Percentiles rank a stretch among this genome's conserved stretches.
These are phyloP conservation scores for Myotis daubentonii DNA, from an alignment of 2,797 vertebrate species.

Conservation along the genomic window DNA sequence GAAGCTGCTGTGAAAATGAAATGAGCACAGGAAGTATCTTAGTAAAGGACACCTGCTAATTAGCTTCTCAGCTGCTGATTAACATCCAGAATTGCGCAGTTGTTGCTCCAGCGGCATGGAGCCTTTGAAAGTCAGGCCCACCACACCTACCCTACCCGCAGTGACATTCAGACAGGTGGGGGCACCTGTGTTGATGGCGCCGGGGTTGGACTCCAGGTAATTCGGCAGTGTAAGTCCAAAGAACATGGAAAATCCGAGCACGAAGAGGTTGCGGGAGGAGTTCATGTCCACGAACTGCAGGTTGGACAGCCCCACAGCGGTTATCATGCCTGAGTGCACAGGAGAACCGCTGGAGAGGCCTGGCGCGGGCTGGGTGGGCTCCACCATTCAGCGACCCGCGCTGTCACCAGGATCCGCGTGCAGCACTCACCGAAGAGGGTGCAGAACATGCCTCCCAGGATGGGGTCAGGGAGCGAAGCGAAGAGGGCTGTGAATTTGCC, in stretches of 20 bases:
- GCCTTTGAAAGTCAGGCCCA: not conserved
- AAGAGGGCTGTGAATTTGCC: conserved; percentile 98
- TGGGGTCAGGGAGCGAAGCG: conserved; percentile 95
- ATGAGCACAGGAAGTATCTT: conserved; percentile 18
- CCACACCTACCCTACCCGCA: not conserved
- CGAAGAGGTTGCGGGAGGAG: conserved; percentile 96
- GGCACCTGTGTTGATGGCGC: conserved; percentile 92
- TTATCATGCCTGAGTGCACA: conserved; percentile 94
- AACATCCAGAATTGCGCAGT: not conserved
- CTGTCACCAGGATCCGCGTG: accelerated
- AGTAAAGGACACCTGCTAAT: not conserved
- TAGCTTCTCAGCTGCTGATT: not conserved
- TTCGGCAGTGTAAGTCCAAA: conserved; percentile 94
- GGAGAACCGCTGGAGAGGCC: not conserved
- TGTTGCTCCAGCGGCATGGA: not conserved
- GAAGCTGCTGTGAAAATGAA: not conserved
- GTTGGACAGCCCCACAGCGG: conserved; percentile 96
- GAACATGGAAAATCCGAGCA: conserved; percentile 97
- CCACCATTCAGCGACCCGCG: accelerated
- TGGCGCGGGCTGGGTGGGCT: accelerated
- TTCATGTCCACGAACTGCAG: conserved; percentile 97
- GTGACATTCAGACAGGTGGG: not conserved
- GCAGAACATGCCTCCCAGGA: conserved; percentile 98
- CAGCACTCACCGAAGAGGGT: conserved; percentile 93
- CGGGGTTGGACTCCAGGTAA: conserved; percentile 92